Base-by-base conservation (phyloP, 2,113 vertebrate species). In the Upupa epops region DNA sequence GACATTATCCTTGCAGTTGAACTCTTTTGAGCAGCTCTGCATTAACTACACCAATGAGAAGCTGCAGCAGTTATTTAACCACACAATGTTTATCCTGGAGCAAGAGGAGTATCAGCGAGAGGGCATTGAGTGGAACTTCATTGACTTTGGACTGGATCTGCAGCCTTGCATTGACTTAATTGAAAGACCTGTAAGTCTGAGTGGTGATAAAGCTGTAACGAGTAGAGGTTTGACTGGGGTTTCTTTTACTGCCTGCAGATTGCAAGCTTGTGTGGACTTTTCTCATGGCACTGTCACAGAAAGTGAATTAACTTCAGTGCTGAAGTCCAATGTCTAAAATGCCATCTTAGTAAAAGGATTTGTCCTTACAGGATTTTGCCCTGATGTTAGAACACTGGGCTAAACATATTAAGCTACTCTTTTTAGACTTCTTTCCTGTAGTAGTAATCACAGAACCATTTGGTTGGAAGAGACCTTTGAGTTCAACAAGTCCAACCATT, bases 41-140 rank as follows among this genome's bases (percentile, higher is more conserved):
- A 99, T 99, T 97, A 99, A 99, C 97, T 99, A 98, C 97, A 99
- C 99, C 96, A 99, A 99, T 0, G 99, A 99, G 97, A 99, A 99
- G 97, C 98, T 99, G 73, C 99, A 99, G 97, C 99, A 99, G 96
- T 98, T 99, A 34, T 99, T 99, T 98, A 99, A 99, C 97, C 99
- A 99, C 97, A 99, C 99, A 72, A 99, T 99, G 99, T 99, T 99
- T 96, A 97, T 99, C 96, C 98, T 99, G 97, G 99, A 99, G 97
- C 99, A 99, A 96, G 99, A 99, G 94, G 99, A 99, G 78, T 99
- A 99, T 95, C 99, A 99, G 95, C 97, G 99, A 3, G 99, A 99
- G 95, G 99, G 99, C 66, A 99, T 99, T 36, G 99, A 99, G 97
- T 99, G 99, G 99, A 99, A 98, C 95, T 99, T 99, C 97, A 99